Evolutionary conservation across 2,113 vertebrate species (phyloP), one percentile per base, ranked within the genome.

Genomic region (Cyphomyrus plagiostoma): DNA sequence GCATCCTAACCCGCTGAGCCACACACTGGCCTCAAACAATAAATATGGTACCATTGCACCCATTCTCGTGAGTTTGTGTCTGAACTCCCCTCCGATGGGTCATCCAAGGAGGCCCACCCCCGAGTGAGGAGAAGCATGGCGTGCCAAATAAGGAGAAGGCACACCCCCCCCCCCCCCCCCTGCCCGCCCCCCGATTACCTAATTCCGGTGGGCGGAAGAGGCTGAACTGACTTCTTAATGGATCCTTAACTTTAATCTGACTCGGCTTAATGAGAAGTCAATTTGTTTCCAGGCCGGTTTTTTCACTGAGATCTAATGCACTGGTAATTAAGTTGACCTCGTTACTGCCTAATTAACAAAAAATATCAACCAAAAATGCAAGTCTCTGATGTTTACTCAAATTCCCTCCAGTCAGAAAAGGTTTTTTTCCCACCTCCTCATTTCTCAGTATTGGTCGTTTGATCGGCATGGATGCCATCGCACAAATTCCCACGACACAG

Each of bases 211-310:
- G 50, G 26, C 23, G 48, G 50, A 35, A 87, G 88, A 45, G 26
- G 26, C 77, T 53, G 49, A 7, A 83, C 62, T 86, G 50, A 21
- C 30, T 87, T 70, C 88, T 89, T 88, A 89, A 90, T 48, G 89
- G 58, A 83, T 80, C 56, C 86, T 91, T 89, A 89, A 89, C 62
- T 90, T 90, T 77, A 62, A 90, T 90, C 62, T 91, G 87, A 90
- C 89, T 89, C 85, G 10, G 30, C 83, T 86, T 90, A 91, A 91
- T 89, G 74, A 90, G 66, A 89, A 83, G 70, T 91, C 89, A 87
- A 88, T 91, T 62, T 90, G 87, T 91, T 91, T 91, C 89, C 35
- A 82, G 90, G 77, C 90, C 89, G 74, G 83, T 87, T 88, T 42
- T 42, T 89, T 91, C 70, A 66, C 17, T 77, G 86, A 89, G 89